Evolutionary conservation across 1,140 invertebrate species (phyloP).

Genomic region (Drosophila bocki): DNA sequence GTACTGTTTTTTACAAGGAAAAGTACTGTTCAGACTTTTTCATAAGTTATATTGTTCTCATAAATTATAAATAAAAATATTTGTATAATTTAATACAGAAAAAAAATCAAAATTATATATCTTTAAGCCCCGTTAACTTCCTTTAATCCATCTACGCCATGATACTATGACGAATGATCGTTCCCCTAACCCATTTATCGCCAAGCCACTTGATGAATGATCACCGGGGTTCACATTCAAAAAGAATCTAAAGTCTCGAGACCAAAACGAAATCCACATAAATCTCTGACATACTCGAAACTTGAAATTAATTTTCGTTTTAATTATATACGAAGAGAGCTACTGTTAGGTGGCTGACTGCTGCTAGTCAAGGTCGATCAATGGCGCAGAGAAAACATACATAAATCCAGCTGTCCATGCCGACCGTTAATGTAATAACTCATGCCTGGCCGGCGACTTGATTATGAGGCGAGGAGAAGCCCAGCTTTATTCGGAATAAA

Average conservation of each 20-base stretch:
- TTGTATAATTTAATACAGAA: background rate
- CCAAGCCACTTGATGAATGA: conserved; percentile 56
- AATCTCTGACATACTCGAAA: conserved; percentile 65
- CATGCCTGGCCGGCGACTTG: conserved; percentile 49
- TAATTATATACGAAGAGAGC: conserved; percentile 70
- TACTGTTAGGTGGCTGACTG: conserved; percentile 41
- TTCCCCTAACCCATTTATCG: conserved; percentile 38
- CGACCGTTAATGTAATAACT: conserved; percentile 76
- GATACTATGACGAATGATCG: conserved; percentile 2
- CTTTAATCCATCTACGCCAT: conserved; percentile 3
- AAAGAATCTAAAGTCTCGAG: conserved; percentile 51
- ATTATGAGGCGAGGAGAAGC: conserved; percentile 40
- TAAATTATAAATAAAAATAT: too few relatives aligned
- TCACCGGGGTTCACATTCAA: conserved; percentile 39
- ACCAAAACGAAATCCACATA: conserved; percentile 53
- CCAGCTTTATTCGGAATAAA: conserved; percentile 38
- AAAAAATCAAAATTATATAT: background rate
- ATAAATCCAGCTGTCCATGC: conserved; percentile 59
- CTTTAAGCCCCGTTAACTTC: background rate
- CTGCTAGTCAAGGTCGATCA: conserved; percentile 68
- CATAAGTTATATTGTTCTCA: too few relatives aligned
- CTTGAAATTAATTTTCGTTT: conserved; percentile 72
- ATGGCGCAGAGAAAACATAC: conserved; percentile 32
- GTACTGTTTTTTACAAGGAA: background rate
- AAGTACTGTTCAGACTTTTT: too few relatives aligned